These are phyloP conservation scores for Heliconius erato DNA, from an alignment of 2,888 invertebrate genomes.

Conservation along the genomic window DNA sequence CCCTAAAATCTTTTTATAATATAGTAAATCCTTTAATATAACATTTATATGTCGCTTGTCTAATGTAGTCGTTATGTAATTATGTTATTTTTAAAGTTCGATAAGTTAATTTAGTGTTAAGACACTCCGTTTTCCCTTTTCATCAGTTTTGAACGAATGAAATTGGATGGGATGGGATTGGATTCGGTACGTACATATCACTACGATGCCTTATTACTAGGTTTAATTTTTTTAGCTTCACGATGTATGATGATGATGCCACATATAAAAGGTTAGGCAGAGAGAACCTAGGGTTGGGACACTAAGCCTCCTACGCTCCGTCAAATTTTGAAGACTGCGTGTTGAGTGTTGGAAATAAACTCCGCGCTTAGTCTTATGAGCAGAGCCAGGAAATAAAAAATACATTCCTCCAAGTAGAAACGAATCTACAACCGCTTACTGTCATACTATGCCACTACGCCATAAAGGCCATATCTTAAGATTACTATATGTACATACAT, in stretches of 20 bases:
- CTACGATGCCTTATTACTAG: too few relatives aligned
- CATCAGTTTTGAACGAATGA: too few relatives aligned
- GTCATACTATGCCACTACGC: too few relatives aligned
- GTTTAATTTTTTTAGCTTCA: too few relatives aligned
- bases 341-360: neutral
- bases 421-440: neutral
- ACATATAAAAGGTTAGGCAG: too few relatives aligned
- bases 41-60: neutral
- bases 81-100: neutral
- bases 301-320: too few relatives aligned
- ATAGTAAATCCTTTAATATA: neutral
- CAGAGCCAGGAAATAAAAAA: neutral
- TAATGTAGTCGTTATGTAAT: neutral
- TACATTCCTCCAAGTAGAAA: neutral
- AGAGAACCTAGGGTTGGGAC: too few relatives aligned
- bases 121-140: too few relatives aligned
- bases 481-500: neutral
- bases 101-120: neutral
- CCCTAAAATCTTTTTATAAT: constrained; percentile 31
- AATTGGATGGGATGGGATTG: too few relatives aligned
- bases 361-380: neutral
- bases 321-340: neutral
- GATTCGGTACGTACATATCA: too few relatives aligned
- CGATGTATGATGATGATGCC: too few relatives aligned
- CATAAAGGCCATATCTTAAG: neutral